Conservation (phyloP, 2,113 vertebrate genomes). For the Baryphthengus martii region DNA sequence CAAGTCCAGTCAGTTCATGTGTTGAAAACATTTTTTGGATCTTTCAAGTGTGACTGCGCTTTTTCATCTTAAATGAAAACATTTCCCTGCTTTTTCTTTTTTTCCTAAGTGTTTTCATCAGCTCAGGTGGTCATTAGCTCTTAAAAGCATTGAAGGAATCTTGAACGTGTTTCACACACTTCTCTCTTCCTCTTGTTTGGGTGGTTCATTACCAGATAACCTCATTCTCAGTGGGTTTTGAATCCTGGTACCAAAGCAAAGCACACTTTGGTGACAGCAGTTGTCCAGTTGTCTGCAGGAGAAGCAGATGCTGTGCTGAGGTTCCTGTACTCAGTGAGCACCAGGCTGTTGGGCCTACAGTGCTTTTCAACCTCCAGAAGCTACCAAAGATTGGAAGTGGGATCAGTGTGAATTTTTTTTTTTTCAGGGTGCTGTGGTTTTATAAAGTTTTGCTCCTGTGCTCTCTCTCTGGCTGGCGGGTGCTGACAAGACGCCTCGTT, state of each 20-base stretch:
- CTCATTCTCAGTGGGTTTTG: background rate
- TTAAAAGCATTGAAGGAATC: background rate
- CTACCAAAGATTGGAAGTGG: rapidly evolving
- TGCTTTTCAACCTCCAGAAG: background rate
- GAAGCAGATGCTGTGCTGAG: background rate
- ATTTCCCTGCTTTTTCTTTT: background rate
- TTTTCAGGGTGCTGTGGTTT: rapidly evolving
- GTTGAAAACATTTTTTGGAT: background rate
- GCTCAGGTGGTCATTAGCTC: background rate
- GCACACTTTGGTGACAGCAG: background rate
- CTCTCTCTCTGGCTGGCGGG: background rate
- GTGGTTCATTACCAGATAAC: background rate
- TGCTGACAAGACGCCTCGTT: background rate
- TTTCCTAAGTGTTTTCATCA: background rate
- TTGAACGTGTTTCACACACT: background rate
- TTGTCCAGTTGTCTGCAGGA: background rate
- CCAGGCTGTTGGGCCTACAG: background rate
- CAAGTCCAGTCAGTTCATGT: background rate
- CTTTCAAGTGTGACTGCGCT: background rate
- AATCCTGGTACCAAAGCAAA: rapidly evolving
- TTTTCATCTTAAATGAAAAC: background rate
- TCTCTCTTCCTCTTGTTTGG: background rate
- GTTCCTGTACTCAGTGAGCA: rapidly evolving
- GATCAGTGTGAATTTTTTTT: background rate
- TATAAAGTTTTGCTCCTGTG: background rate